These are phyloP conservation scores for Falco punctatus DNA, from an alignment of 2,113 vertebrate species.

Conservation along the genomic window DNA sequence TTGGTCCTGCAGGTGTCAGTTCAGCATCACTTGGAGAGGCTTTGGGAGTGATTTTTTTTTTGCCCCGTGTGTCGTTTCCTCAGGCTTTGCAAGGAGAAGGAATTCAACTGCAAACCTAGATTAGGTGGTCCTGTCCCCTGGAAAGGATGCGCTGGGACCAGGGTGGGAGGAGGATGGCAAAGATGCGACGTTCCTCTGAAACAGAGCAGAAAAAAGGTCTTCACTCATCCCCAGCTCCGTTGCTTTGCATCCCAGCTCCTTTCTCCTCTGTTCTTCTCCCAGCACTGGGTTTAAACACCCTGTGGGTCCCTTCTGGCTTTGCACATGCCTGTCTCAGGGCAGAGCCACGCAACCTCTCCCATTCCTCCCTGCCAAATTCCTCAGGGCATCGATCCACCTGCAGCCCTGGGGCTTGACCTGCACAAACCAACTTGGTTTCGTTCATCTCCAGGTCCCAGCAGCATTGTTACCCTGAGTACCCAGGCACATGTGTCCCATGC, in stretches of 20 bases:
- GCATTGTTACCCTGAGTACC: not conserved
- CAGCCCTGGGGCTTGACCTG: not conserved
- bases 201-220: not conserved
- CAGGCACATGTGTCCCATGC: accelerated
- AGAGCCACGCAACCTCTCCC: not conserved
- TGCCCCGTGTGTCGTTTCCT: not conserved
- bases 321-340: not conserved
- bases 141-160: not conserved
- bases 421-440: not conserved
- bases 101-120: not conserved
- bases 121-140: not conserved
- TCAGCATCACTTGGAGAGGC: not conserved
- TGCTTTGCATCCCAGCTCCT: not conserved
- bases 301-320: not conserved
- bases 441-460: not conserved
- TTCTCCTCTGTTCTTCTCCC: not conserved
- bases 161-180: not conserved
- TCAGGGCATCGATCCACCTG: accelerated
- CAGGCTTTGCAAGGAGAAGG: not conserved
- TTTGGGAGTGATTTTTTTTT: not conserved
- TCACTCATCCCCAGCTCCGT: not conserved
- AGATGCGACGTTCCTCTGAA: not conserved
- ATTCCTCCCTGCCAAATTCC: not conserved
- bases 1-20: accelerated
- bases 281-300: not conserved